phyloP scores from a whole-genome alignment of 2,888 invertebrate species.

The Lingula anatina region DNA sequence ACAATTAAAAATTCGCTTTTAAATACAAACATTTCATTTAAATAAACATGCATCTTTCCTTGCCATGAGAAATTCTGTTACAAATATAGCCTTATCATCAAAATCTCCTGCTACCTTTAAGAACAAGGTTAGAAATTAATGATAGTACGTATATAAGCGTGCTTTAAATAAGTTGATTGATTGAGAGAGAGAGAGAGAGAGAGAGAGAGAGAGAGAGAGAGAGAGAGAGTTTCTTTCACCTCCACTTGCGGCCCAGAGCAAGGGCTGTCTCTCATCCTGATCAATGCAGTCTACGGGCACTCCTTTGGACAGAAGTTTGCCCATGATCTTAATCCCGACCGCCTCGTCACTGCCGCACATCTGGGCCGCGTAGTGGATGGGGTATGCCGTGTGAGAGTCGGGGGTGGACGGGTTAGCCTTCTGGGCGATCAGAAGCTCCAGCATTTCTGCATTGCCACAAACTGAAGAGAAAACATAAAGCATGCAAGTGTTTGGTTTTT shows the following conservation, averaged over 20 bases:
- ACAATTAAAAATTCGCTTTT: too few species aligned
- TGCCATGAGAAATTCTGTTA: too few species aligned
- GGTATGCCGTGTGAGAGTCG: slow-evolving; percentile 91
- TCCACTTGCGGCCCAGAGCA: slow-evolving; percentile 96
- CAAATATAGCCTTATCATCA: too few species aligned
- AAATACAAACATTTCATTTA: too few species aligned
- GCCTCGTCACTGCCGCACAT: slow-evolving; percentile 68
- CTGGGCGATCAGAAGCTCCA: slow-evolving; percentile 73
- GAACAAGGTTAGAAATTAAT: too few species aligned
- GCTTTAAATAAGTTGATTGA: too few species aligned
- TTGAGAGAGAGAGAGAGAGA: too few species aligned
- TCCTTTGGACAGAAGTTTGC: slow-evolving; percentile 67
- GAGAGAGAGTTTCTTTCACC: too few species aligned
- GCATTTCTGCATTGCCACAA: slow-evolving; percentile 85
- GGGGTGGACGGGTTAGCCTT: slow-evolving; percentile 84
- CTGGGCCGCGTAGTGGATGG: slow-evolving; percentile 95
- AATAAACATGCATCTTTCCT: neutral
- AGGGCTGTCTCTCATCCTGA: slow-evolving; percentile 86
- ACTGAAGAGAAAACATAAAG: slow-evolving; percentile 55
- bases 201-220: too few species aligned
- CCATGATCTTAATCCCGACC: slow-evolving; percentile 71
- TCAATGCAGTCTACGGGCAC: slow-evolving; percentile 82
- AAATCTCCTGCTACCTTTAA: too few species aligned
- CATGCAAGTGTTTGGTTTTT: neutral
- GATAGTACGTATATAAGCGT: too few species aligned